Evolutionary conservation across 2,113 vertebrate genomes (phyloP), one percentile per base, ranked within the genome.

Genomic region (Apus apus): DNA sequence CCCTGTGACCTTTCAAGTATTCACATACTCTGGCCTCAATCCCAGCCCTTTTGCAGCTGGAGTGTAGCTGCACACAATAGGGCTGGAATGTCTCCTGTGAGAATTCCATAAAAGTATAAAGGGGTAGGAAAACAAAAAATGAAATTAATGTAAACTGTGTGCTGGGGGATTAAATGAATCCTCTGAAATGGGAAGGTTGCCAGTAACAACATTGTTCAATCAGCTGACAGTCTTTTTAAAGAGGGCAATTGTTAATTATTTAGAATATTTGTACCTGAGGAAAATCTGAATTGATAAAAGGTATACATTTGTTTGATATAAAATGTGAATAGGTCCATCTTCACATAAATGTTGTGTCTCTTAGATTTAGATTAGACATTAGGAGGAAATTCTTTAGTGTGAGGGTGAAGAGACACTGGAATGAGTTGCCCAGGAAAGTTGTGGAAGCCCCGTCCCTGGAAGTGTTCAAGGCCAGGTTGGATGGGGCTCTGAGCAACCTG

Each of bases 11-110:
- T 88, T 90, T 46, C 71, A 89, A 83, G 81, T 81, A 97, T 96
- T 98, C 95, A n/a, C 62, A 78, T 74, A 77, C 15, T 4, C 94
- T 98, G 98, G 98, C 97, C 90, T 61, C 56, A 45, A 20, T 95
- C 97, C 97, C 85, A 71, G 91, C 46, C 60, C 73, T 57, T 65
- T 36, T 97, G 97, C 98, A 98, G 97, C 98, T 98, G 98, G 95
- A 94, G 94, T 53, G 26, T 89, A 97, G 93, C 87, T 95, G 90
- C 86, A 94, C 83, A 95, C 80, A 91, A 87, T 89, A 82, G 79
- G 93, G 21, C 66, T 96, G 93, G 85, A 97, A 93, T 36, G 68
- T 78, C 87, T 96, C 97, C 89, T 93, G 40, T 43, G 96, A 97
- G 96, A 96, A 95, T 96, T 95, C 93, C 90, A 85, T 94, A 71